Evolutionary conservation across 2,888 invertebrate species (phyloP).

Genomic region (Drosophila lutescens): DNA sequence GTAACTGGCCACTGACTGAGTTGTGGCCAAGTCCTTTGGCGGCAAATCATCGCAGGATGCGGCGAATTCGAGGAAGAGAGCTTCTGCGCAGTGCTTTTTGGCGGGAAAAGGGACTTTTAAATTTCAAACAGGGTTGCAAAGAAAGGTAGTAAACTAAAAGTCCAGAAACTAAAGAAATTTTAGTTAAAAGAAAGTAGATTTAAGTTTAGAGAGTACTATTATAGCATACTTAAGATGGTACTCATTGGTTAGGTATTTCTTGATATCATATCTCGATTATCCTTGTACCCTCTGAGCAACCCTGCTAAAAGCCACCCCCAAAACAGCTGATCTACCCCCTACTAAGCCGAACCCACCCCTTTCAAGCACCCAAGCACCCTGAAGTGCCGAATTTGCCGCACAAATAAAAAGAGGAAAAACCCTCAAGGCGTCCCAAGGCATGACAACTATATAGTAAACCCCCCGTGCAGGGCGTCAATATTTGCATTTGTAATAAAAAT

Average conservation of each 20-base stretch:
- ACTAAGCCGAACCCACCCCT: background rate
- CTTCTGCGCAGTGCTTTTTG: slow-evolving; percentile 57
- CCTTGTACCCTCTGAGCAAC: slow-evolving; percentile 11
- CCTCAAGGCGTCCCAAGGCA: slow-evolving; percentile 28
- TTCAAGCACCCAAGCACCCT: background rate
- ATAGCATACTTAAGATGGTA: background rate
- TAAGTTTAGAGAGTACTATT: too few species aligned
- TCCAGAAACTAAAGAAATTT: accelerated
- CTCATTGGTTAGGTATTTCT: accelerated
- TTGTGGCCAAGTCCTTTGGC: slow-evolving; percentile 60
- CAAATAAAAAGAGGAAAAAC: slow-evolving; percentile 4
- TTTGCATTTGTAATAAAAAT: slow-evolving; percentile 82
- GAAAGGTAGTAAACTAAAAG: slow-evolving; percentile 36
- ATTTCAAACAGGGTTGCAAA: slow-evolving; percentile 51
- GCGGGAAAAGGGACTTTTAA: slow-evolving; percentile 53
- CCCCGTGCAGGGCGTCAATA: slow-evolving; percentile 65
- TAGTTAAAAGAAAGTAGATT: accelerated
- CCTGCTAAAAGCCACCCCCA: background rate
- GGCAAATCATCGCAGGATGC: slow-evolving; percentile 56
- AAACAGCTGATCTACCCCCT: slow-evolving; percentile 20
- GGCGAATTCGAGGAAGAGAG: slow-evolving; percentile 65
- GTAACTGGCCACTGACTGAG: slow-evolving; percentile 64
- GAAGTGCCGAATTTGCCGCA: slow-evolving; percentile 46
- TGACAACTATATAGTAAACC: slow-evolving; percentile 28
- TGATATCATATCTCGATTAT: accelerated